Evolutionary conservation across 2,888 invertebrate species (phyloP).

Genomic region (Polydrusus pterygomalis): DNA sequence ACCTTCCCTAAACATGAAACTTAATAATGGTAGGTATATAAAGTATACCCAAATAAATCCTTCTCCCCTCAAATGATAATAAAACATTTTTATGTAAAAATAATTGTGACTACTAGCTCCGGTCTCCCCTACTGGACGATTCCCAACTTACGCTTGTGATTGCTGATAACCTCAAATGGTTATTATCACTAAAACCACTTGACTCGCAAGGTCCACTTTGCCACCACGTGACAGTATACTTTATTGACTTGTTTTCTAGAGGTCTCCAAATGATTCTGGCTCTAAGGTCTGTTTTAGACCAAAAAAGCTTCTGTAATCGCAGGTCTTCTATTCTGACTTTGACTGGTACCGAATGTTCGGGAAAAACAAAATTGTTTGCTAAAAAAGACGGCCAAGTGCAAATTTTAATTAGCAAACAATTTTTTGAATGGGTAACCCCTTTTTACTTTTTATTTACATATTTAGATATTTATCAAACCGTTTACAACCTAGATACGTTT

Average conservation of each 20-base stretch:
- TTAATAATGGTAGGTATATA: too few species aligned
- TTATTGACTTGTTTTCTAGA: slow-evolving; percentile 58
- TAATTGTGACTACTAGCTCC: too few species aligned
- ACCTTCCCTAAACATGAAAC: too few species aligned
- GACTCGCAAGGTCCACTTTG: slow-evolving; percentile 26
- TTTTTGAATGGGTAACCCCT: too few species aligned
- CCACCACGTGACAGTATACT: slow-evolving; percentile 70
- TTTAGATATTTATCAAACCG: too few species aligned
- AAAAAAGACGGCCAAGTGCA: slow-evolving; percentile 14
- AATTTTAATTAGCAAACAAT: too few species aligned
- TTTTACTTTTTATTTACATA: too few species aligned
- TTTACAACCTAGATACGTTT: too few species aligned
- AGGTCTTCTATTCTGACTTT: slow-evolving; percentile 65
- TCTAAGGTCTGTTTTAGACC: slow-evolving; percentile 66
- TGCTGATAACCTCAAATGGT: slow-evolving; percentile 72
- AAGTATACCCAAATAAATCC: too few species aligned
- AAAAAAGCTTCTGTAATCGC: slow-evolving; percentile 67
- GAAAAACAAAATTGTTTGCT: slow-evolving; percentile 46
- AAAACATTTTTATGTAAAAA: too few species aligned
- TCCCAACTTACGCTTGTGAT: slow-evolving; percentile 73
- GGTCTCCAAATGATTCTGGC: slow-evolving; percentile 68
- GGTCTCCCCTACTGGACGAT: too few species aligned
- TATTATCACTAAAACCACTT: slow-evolving; percentile 48
- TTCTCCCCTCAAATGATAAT: too few species aligned
- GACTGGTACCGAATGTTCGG: slow-evolving; percentile 43